A percentile compares a stretch with the other conserved stretches of the same genome.
Conservation (phyloP, 2,888 invertebrate genomes). For the Dasysyrphus albostriatus region DNA sequence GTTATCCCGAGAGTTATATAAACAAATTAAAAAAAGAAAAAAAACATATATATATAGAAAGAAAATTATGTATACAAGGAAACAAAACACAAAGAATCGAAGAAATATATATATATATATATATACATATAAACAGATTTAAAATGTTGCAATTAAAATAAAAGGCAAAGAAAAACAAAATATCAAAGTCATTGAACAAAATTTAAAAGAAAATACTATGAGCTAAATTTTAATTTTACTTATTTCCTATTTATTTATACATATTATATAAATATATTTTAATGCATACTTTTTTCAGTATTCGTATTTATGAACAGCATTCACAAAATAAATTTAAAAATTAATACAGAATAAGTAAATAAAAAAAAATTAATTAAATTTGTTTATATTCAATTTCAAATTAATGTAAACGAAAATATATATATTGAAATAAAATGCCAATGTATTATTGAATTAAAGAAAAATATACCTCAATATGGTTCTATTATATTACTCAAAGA, state of each 20-base stretch:
- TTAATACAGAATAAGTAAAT: constrained; percentile 2
- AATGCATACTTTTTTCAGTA: constrained; percentile 62
- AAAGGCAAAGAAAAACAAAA: constrained; percentile 27
- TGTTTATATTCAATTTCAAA: constrained; percentile 66
- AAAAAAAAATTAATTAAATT: constrained; percentile 35
- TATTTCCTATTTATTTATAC: constrained; percentile 53
- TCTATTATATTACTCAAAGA: constrained; percentile 44
- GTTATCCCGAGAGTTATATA: constrained; percentile 69
- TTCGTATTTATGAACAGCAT: constrained; percentile 68
- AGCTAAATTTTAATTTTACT: constrained; percentile 38
- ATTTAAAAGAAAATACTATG: constrained; percentile 22
- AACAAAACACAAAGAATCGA: constrained; percentile 40
- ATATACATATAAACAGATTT: constrained; percentile 28
- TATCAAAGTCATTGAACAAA: constrained; percentile 37
- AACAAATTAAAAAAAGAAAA: constrained; percentile 21
- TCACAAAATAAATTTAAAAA: constrained; percentile 63
- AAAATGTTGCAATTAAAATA: constrained; percentile 30
- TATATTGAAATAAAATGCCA: constrained; percentile 70
- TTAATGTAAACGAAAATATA: constrained; percentile 68
- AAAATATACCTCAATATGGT: constrained; percentile 67
- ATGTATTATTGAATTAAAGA: constrained; percentile 68
- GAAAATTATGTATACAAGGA: constrained; percentile 59
- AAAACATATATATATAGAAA: constrained; percentile 51
- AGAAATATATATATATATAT: constrained; percentile 23
- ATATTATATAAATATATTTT: constrained; percentile 40